Evolutionary conservation across 2,888 invertebrate species (phyloP), one percentile per base, ranked within the genome.

Genomic region (Callyntrura guangdongensis): DNA sequence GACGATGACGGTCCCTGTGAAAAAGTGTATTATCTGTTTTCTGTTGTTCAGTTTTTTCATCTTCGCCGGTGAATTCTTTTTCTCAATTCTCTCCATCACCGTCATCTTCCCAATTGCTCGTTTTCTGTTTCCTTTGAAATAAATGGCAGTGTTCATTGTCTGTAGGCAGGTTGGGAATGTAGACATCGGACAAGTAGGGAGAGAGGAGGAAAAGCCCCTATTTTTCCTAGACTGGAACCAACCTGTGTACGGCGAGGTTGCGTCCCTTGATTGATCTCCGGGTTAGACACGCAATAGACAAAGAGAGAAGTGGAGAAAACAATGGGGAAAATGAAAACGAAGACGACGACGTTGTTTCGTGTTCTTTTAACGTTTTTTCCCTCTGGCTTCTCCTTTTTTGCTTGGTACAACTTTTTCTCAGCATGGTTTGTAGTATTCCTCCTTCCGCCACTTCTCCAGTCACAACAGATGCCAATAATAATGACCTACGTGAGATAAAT

Each of bases 401-500:
- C 53, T 3, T 1, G 14, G 53, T 14, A 53, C 53, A 53, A 77
- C 25, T 49, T 56, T 56, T 11, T 36, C 36, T 36, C 36, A n/a
- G n/a, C 6, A 4, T 36, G 36, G 12, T 56, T 20, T 77, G 12
- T 4, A 22, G 77, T 14, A 36, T 53, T 49, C 53, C 22, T 49
- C 14, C 25, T 56, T 77, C 49, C 77, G 22, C 77, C 53, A 77
- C 25, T 77, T 22, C 77, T 22, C 77, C 53, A 77, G 77, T 77
- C 77, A 53, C 77, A 49, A 77, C 77, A 77, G 22, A 77, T 77
- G 77, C 77, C 77, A 77, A 22, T 56, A 53, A 77, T 77, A 77
- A 77, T 77, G 77, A 77, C 77, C 77, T 77, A 77, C 77, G 77
- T 77, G 77, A 77, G 77, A 77, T 77, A 77, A 77, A 77, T 77